phyloP scores from a whole-genome alignment of 2,888 invertebrate species.

The Ametastegia equiseti region DNA sequence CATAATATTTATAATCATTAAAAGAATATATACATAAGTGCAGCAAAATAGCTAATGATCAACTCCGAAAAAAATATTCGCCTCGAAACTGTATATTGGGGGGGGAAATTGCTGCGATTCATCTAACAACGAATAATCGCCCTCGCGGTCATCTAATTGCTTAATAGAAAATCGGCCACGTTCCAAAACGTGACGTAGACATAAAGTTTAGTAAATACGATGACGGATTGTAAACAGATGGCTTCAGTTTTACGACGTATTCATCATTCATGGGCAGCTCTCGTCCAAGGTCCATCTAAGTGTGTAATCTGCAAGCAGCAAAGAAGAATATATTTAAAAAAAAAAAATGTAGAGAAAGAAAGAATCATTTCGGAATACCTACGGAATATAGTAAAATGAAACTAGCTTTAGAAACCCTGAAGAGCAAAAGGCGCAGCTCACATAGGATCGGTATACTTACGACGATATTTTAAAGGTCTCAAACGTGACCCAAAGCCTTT shows the following conservation, averaged over 20 bases:
- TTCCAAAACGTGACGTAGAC: background rate
- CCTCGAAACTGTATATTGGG: no score
- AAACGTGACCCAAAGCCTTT: conserved; percentile 26
- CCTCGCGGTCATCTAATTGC: background rate
- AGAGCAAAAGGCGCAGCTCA: background rate
- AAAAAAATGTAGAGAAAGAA: no score
- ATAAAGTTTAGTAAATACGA: background rate
- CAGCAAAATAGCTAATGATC: no score
- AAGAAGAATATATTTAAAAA: no score
- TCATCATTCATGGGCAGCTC: background rate
- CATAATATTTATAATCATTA: no score
- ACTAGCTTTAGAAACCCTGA: background rate
- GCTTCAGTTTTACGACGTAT: background rate
- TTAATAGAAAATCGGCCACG: background rate
- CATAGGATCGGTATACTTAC: background rate
- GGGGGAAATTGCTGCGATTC: no score
- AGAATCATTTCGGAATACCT: no score
- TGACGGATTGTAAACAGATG: conserved; percentile 1
- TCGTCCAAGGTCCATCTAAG: background rate
- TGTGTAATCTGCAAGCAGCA: no score
- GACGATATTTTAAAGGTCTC: conserved; percentile 16
- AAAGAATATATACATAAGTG: no score
- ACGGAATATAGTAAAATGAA: background rate
- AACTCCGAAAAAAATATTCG: no score
- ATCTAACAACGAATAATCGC: background rate